Conservation (phyloP, 2,113 vertebrate species). For the Montifringilla adamsi region DNA sequence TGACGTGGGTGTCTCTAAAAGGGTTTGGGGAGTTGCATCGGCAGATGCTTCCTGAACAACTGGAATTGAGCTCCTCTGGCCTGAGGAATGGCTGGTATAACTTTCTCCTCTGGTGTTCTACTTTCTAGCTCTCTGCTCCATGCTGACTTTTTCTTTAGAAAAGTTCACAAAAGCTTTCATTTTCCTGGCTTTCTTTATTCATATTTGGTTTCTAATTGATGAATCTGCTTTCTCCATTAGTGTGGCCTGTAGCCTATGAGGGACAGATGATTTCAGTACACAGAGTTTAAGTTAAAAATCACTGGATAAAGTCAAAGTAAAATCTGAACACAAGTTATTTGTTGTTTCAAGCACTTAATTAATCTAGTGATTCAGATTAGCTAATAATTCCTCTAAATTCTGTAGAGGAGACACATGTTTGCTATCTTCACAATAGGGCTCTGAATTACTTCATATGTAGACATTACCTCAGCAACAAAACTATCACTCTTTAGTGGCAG, state of each 20-base stretch:
- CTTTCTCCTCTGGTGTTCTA: conserved; percentile 8
- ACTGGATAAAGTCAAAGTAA: not conserved
- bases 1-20: not conserved
- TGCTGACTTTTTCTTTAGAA: conserved; percentile 6
- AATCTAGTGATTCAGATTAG: not conserved
- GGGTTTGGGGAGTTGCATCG: not conserved
- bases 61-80: not conserved
- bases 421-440: not conserved
- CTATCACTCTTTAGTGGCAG: not conserved
- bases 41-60: not conserved
- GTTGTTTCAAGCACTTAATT: not conserved
- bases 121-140: not conserved
- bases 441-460: not conserved
- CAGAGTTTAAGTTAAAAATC: not conserved
- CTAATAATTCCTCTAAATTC: not conserved
- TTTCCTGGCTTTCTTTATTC: conserved; percentile 19
- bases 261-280: not conserved
- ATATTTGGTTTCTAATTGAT: not conserved
- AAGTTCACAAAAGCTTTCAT: not conserved
- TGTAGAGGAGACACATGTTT: not conserved
- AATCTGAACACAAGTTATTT: not conserved
- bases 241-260: not conserved
- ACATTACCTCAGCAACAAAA: not conserved
- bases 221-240: conserved; percentile 25
- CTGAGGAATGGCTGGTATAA: not conserved